Evolutionary conservation across 37 sponge, comb jelly and placozoan species (phyloP).

Genomic region (Hormiphora californensis): DNA sequence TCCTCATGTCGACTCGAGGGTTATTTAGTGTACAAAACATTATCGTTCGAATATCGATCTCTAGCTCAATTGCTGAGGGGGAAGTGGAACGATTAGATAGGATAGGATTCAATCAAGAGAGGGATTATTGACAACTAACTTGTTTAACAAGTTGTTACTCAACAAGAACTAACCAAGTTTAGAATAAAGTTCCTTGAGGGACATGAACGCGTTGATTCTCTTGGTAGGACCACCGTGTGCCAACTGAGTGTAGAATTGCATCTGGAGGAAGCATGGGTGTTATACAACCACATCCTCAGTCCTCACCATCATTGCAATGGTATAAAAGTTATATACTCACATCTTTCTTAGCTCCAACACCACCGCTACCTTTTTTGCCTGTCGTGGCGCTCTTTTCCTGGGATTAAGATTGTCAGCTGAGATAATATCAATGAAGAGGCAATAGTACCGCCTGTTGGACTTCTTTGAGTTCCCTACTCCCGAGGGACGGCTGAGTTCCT

Average conservation of each 20-base stretch:
- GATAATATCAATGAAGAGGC: too few species aligned
- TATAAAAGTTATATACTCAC: too few species aligned
- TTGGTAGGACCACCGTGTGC: conserved; percentile 44
- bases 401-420: too few species aligned
- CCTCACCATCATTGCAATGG: too few species aligned
- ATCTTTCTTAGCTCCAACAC: too few species aligned
- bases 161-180: conserved; percentile 8
- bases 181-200: conserved; percentile 45
- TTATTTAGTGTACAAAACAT: conserved; percentile 48
- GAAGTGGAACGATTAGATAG: not conserved
- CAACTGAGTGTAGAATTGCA: conserved; percentile 48
- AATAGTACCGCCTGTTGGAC: too few species aligned
- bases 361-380: too few species aligned
- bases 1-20: conserved; percentile 39
- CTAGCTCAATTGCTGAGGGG: conserved; percentile 13
- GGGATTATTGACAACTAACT: not conserved
- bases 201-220: conserved; percentile 30
- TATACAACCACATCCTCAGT: too few species aligned
- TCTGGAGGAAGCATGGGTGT: not conserved
- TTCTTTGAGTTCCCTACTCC: too few species aligned
- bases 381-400: too few species aligned
- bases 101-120: not conserved
- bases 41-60: conserved; percentile 23
- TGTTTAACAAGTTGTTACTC: too few species aligned
- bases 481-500: too few species aligned